These are phyloP conservation scores for Chelonus formosanus DNA, from an alignment of 2,888 invertebrate species.

Conservation along the genomic window DNA sequence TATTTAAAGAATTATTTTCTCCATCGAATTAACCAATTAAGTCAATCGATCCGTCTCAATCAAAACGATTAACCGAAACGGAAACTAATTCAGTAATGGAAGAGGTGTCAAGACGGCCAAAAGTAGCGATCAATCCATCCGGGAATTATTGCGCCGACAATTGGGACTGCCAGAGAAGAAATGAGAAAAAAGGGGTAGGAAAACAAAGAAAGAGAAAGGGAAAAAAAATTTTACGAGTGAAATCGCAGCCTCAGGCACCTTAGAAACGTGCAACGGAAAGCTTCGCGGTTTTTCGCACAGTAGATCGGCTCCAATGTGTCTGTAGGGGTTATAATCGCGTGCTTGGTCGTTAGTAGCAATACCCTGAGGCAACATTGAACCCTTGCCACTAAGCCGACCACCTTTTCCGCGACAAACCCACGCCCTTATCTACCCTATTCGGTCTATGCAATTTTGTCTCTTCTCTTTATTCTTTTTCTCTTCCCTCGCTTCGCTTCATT, in stretches of 20 bases:
- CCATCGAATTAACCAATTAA: slow-evolving; percentile 7
- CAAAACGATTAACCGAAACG: slow-evolving; percentile 10
- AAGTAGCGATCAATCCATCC: slow-evolving; percentile 25
- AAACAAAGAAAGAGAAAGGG: not conserved
- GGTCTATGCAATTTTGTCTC: slow-evolving; percentile 8
- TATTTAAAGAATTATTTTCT: not conserved
- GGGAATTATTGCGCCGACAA: slow-evolving; percentile 16
- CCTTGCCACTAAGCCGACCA: slow-evolving; percentile 47
- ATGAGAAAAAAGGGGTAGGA: not conserved
- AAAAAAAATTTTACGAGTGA: slow-evolving; percentile 8
- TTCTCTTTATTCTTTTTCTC: slow-evolving; percentile 33
- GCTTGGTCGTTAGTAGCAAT: slow-evolving; percentile 53
- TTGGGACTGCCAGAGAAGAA: not conserved
- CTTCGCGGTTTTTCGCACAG: slow-evolving; percentile 39
- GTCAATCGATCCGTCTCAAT: slow-evolving; percentile 7
- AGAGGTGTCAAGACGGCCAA: slow-evolving; percentile 5
- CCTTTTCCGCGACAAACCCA: slow-evolving; percentile 36
- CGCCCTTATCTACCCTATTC: slow-evolving; percentile 38
- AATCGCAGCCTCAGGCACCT: slow-evolving; percentile 41
- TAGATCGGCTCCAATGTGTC: slow-evolving; percentile 11
- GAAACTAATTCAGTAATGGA: slow-evolving; percentile 15
- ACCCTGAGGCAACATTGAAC: slow-evolving; percentile 54
- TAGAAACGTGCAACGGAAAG: slow-evolving; percentile 47
- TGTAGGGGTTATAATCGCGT: slow-evolving; percentile 45
- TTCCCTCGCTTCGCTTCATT: not conserved